Evolutionary conservation across 2,888 invertebrate species (phyloP).

Genomic region (Halocaridina rubra): DNA sequence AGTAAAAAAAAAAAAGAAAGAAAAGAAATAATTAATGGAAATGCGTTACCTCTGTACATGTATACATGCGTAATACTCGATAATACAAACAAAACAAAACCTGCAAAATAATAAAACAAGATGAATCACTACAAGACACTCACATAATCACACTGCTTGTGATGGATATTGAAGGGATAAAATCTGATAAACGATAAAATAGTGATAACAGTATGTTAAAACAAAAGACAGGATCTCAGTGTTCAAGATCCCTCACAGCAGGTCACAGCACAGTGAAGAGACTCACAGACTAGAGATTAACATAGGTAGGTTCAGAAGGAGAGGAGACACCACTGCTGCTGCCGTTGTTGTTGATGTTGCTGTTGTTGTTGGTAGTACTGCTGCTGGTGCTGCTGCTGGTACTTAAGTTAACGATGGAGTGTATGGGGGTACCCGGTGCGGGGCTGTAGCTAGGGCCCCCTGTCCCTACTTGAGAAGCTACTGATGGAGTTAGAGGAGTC

Average conservation of each 20-base stretch:
- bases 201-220: not conserved
- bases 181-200: slow-evolving; percentile 9
- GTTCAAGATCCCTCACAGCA: slow-evolving; percentile 58
- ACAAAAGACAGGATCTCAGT: slow-evolving; percentile 13
- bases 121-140: slow-evolving; percentile 59
- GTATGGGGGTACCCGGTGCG: slow-evolving; percentile 58
- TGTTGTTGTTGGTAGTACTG: slow-evolving; percentile 59
- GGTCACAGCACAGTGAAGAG: slow-evolving; percentile 59
- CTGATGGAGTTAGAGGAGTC: slow-evolving; percentile 56
- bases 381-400: slow-evolving; percentile 62
- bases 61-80: slow-evolving; percentile 48
- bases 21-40: slow-evolving; percentile 43
- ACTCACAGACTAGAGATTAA: slow-evolving; percentile 64
- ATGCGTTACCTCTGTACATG: slow-evolving; percentile 46
- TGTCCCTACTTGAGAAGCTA: slow-evolving; percentile 50
- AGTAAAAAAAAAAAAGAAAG: slow-evolving; percentile 49
- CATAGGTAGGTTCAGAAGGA: slow-evolving; percentile 64
- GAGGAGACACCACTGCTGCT: slow-evolving; percentile 63
- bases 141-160: slow-evolving; percentile 54
- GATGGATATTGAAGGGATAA: slow-evolving; percentile 51
- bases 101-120: slow-evolving; percentile 55
- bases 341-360: slow-evolving; percentile 59
- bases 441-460: slow-evolving; percentile 63
- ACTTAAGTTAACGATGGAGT: slow-evolving; percentile 64
- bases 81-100: slow-evolving; percentile 60